These are phyloP conservation scores for Galeruca laticollis DNA, from an alignment of 2,888 invertebrate genomes.

Conservation along the genomic window DNA sequence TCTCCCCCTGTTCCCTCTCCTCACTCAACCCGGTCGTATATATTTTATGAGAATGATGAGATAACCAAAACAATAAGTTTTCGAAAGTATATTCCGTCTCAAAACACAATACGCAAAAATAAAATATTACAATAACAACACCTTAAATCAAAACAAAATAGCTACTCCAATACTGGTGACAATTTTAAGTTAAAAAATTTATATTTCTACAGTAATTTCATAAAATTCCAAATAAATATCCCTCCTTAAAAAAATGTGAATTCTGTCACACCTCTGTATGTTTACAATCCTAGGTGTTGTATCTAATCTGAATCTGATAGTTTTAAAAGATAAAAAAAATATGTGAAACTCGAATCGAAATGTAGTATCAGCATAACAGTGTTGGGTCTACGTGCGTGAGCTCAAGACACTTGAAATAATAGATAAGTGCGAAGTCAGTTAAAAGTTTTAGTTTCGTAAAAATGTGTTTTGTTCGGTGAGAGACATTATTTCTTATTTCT, in stretches of 20 bases:
- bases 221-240: not conserved
- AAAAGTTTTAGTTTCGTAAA: not conserved
- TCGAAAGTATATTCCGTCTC: too few relatives aligned
- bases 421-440: slow-evolving; percentile 1
- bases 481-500: not conserved
- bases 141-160: too few relatives aligned
- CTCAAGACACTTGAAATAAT: not conserved
- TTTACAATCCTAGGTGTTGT: not conserved
- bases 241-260: not conserved
- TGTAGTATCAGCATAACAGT: not conserved
- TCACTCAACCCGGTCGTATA: too few relatives aligned
- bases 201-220: too few relatives aligned
- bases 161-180: too few relatives aligned
- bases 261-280: not conserved
- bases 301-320: not conserved
- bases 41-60: too few relatives aligned
- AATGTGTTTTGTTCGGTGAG: not conserved
- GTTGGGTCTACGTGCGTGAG: not conserved
- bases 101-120: too few relatives aligned
- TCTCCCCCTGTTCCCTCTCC: too few relatives aligned
- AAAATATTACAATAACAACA: too few relatives aligned
- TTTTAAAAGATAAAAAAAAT: not conserved
- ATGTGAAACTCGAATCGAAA: not conserved
- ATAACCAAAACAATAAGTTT: too few relatives aligned
- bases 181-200: too few relatives aligned